A percentile compares a stretch with the other conserved stretches of the same genome.
phyloP scores from a whole-genome alignment of 2,113 vertebrate species.

The Ardeotis arabs region DNA sequence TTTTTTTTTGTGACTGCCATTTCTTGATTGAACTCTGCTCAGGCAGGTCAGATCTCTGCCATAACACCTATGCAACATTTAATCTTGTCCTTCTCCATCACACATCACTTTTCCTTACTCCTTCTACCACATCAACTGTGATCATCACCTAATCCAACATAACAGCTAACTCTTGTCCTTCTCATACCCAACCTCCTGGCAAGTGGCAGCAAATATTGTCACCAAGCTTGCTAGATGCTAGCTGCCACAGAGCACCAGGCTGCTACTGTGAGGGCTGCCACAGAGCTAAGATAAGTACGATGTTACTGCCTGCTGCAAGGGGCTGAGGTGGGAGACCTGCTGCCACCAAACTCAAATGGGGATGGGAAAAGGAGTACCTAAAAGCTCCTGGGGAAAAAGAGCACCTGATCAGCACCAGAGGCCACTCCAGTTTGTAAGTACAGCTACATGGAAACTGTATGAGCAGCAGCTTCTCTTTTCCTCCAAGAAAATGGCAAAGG shows the following conservation, averaged over 20 bases:
- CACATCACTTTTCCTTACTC: neutral
- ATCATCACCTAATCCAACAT: neutral
- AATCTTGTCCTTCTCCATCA: neutral
- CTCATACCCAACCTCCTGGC: neutral
- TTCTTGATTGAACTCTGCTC: neutral
- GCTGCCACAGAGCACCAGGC: neutral
- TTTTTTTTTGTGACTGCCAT: neutral
- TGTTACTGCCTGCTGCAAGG: neutral
- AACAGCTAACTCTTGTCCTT: neutral
- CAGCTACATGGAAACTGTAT: neutral
- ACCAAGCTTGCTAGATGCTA: neutral
- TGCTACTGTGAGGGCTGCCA: neutral
- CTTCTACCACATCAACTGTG: neutral
- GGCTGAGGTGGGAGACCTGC: neutral
- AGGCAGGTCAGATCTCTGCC: neutral
- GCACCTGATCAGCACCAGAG: neutral
- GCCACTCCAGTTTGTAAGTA: rapidly evolving
- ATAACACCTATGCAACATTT: neutral
- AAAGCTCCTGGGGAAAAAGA: neutral
- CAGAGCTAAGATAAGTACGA: neutral
- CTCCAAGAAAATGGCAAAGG: neutral
- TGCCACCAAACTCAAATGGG: neutral
- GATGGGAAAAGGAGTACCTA: neutral
- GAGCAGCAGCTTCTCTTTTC: neutral
- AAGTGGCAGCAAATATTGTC: neutral